phyloP scores from a whole-genome alignment of 2,113 vertebrate genomes.

The Microcebus murinus region DNA sequence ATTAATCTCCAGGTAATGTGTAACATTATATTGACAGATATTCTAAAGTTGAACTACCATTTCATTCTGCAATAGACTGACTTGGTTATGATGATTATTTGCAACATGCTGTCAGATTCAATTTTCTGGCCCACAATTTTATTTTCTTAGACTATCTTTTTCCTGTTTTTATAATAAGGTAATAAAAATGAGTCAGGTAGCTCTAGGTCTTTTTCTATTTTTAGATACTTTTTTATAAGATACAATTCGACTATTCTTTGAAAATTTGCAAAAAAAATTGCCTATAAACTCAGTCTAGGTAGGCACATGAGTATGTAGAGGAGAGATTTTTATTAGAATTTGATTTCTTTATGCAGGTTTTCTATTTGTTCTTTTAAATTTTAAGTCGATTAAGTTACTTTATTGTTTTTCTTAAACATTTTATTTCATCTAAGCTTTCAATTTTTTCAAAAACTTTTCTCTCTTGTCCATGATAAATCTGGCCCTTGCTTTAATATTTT shows the following conservation, averaged over 20 bases:
- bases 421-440: background rate
- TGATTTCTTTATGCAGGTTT: background rate
- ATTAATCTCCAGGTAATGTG: background rate
- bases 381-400: background rate
- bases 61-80: background rate
- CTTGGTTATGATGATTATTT: background rate
- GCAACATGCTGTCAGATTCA: background rate
- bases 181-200: conserved; percentile 53
- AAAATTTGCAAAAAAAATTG: conserved; percentile 26
- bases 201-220: background rate
- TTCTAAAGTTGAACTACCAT: background rate
- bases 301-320: background rate
- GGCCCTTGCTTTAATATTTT: background rate
- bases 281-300: background rate
- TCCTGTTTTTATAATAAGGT: background rate
- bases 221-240: conserved; percentile 11
- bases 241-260: background rate
- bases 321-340: background rate
- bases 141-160: background rate
- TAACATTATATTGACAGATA: background rate
- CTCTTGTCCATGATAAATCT: background rate
- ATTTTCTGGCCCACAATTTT: conserved; percentile 7
- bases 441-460: background rate
- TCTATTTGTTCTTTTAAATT: background rate
- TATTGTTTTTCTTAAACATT: background rate